Percentiles rank a stretch among this genome's conserved stretches.
Conservation (phyloP, 2,113 vertebrate genomes). For the Pelobates fuscus region DNA sequence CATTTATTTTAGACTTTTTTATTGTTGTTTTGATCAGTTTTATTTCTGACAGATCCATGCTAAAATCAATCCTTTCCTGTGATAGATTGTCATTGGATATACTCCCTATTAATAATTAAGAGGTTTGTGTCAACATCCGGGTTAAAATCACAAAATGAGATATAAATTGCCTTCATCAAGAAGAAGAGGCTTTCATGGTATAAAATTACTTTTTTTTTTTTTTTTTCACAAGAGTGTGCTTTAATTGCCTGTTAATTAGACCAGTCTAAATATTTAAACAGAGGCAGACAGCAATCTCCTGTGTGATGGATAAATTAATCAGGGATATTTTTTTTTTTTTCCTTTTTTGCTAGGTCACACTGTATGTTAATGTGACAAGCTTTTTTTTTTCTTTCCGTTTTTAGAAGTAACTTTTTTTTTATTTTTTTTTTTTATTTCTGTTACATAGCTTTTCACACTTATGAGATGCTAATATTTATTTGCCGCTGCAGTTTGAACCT, state of each 20-base stretch:
- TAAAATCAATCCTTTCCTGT: background rate
- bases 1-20: too few relatives aligned
- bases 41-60: background rate
- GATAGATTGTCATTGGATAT: background rate
- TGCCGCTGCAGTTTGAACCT: background rate
- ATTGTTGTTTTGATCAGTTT: too few relatives aligned
- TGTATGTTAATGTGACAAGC: background rate
- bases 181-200: background rate
- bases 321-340: background rate
- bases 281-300: conserved; percentile 13
- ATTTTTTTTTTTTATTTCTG: background rate
- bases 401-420: too few relatives aligned
- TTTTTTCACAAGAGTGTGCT: conserved; percentile 31
- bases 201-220: background rate
- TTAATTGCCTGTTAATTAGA: conserved; percentile 43
- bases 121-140: background rate
- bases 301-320: conserved; percentile 16
- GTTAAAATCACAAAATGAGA: conserved; percentile 7
- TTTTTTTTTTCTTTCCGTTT: background rate
- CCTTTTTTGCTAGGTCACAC: background rate
- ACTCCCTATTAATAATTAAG: conserved; percentile 35
- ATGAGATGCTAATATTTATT: background rate
- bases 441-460: background rate
- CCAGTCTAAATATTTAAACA: conserved; percentile 36
- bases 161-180: conserved; percentile 24